These are phyloP conservation scores for Thunnus albacares DNA, from an alignment of 2,797 vertebrate genomes.

Conservation along the genomic window DNA sequence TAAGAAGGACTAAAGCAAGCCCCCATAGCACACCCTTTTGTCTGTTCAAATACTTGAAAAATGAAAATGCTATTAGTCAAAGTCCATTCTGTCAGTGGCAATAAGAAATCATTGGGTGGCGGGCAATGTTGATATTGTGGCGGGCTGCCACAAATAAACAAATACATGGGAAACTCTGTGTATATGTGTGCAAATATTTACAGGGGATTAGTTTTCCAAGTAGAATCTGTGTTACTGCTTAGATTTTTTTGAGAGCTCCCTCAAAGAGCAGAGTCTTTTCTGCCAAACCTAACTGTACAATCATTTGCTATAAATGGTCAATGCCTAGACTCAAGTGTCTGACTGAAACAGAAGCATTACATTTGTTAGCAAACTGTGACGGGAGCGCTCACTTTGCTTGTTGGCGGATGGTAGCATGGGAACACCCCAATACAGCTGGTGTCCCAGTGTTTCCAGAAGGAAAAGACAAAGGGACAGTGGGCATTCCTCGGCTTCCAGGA, in stretches of 20 bases:
- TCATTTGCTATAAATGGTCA: not conserved
- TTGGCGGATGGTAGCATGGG: not conserved
- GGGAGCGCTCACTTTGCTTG: conserved; percentile 8
- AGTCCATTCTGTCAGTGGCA: too few relatives aligned
- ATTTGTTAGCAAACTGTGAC: not conserved
- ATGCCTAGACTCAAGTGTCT: not conserved
- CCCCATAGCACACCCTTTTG: too few relatives aligned
- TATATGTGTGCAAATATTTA: too few relatives aligned
- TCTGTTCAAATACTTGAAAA: too few relatives aligned
- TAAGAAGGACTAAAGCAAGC: too few relatives aligned
- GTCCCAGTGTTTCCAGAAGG: conserved; percentile 24
- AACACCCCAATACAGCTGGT: conserved; percentile 24
- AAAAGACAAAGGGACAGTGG: conserved; percentile 30
- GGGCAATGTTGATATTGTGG: too few relatives aligned
- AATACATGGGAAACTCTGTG: too few relatives aligned
- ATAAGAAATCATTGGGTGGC: too few relatives aligned
- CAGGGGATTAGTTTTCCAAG: not conserved
- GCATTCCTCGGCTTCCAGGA: conserved; percentile 44
- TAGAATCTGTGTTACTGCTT: not conserved
- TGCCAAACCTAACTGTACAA: too few relatives aligned
- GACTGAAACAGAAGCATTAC: not conserved
- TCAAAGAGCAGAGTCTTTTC: not conserved
- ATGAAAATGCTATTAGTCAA: too few relatives aligned
- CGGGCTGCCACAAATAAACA: too few relatives aligned
- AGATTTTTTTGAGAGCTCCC: not conserved